Conservation (phyloP, 1,140 invertebrate species). For the Sycobia sp. region DNA sequence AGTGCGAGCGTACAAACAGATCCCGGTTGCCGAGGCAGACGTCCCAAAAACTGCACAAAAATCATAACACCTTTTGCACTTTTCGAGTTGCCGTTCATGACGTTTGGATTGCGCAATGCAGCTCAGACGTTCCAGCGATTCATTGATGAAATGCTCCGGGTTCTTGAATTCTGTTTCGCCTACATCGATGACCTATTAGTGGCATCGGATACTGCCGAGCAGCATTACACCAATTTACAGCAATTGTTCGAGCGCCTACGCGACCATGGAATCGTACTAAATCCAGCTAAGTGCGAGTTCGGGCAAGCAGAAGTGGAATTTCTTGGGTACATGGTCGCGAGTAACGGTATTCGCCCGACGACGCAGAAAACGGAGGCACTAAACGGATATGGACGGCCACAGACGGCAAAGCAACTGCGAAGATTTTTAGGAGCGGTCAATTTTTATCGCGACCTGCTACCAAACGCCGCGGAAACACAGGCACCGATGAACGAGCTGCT, state of each 20-base stretch:
- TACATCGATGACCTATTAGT: slow-evolving; percentile 50
- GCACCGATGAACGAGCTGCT: slow-evolving; percentile 39
- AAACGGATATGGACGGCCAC: slow-evolving; percentile 32
- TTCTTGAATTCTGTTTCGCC: slow-evolving; percentile 39
- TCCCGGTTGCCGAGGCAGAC: slow-evolving; percentile 21
- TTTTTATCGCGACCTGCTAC: slow-evolving; percentile 39
- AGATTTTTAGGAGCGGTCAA: slow-evolving; percentile 51
- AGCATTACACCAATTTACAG: slow-evolving; percentile 39
- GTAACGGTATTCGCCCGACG: slow-evolving; percentile 40
- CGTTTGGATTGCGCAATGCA: slow-evolving; percentile 37
- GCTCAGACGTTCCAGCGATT: slow-evolving; percentile 24
- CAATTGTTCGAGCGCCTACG: slow-evolving; percentile 35
- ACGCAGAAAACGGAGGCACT: slow-evolving; percentile 42
- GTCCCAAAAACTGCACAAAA: slow-evolving; percentile 38
- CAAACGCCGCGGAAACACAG: slow-evolving; percentile 40
- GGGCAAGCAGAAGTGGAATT: slow-evolving; percentile 39
- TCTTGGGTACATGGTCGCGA: slow-evolving; percentile 43
- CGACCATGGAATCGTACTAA: slow-evolving; percentile 27
- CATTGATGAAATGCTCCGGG: slow-evolving; percentile 51
- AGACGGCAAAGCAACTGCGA: slow-evolving; percentile 39
- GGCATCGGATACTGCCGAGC: slow-evolving; percentile 40
- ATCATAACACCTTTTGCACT: slow-evolving; percentile 37
- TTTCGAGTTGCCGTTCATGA: slow-evolving; percentile 34
- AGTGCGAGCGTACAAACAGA: slow-evolving; percentile 1
- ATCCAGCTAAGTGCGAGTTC: slow-evolving; percentile 42